Evolutionary conservation across 1,140 invertebrate genomes (phyloP).

Genomic region (Drosophila subpulchrella): DNA sequence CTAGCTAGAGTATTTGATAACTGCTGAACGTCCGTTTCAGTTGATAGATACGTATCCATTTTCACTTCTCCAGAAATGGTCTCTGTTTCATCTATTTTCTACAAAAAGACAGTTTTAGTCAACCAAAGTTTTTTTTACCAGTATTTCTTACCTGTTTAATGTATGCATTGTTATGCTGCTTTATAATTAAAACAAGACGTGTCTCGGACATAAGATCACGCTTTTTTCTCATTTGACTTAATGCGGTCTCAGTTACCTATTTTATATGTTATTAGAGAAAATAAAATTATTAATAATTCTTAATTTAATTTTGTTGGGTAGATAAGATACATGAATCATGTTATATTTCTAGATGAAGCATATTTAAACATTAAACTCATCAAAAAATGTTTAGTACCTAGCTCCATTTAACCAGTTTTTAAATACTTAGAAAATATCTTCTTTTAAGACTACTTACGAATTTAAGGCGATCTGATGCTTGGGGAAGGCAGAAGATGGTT

Average conservation of each 20-base stretch:
- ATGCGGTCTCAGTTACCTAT: background rate
- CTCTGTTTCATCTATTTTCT: conserved; percentile 20
- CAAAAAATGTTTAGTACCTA: too few species aligned
- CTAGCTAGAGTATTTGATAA: background rate
- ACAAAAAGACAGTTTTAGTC: background rate
- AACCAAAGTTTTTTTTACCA: background rate
- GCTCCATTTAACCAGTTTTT: background rate
- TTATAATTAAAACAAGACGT: conserved; percentile 7
- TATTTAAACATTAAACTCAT: too few species aligned
- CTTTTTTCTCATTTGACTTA: conserved; percentile 9
- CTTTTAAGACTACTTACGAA: background rate
- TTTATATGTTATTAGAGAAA: too few species aligned
- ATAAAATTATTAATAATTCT: background rate
- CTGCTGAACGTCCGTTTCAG: background rate
- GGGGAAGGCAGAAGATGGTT: background rate
- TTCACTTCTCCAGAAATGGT: background rate
- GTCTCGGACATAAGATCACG: conserved; percentile 9
- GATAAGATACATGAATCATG: too few species aligned
- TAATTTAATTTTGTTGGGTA: too few species aligned
- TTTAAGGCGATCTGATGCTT: background rate
- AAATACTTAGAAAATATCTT: too few species aligned
- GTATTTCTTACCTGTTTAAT: background rate
- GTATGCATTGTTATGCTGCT: conserved; percentile 10
- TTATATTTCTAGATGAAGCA: too few species aligned
- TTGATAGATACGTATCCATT: conserved; percentile 3